Evolutionary conservation across 2,797 vertebrate genomes (phyloP).

Genomic region (Poecilia velifera): DNA sequence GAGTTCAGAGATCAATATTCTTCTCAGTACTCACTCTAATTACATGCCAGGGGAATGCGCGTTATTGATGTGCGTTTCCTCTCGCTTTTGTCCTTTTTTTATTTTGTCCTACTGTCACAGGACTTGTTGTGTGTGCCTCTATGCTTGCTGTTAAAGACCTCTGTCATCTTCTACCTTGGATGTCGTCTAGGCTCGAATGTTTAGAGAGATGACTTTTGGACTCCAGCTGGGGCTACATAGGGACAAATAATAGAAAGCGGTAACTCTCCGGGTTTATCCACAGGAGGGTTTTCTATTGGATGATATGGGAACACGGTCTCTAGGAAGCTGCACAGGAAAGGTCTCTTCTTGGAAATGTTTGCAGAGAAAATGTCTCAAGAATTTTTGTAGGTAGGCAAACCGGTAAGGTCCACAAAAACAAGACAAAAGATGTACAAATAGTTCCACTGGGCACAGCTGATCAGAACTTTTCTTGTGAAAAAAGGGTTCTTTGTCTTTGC

Average conservation of each 20-base stretch:
- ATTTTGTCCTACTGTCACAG: not conserved
- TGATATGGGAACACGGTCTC: not conserved
- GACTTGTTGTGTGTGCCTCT: not conserved
- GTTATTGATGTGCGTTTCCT: not conserved
- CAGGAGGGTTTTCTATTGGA: not conserved
- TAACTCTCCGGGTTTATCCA: not conserved
- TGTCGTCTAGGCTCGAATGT: not conserved
- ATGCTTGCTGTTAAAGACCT: not conserved
- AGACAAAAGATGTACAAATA: not conserved
- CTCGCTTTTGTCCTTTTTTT: not conserved
- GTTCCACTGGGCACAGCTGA: not conserved
- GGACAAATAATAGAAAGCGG: not conserved
- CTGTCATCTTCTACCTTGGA: not conserved
- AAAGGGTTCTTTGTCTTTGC: not conserved
- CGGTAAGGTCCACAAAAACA: not conserved
- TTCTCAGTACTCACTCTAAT: slow-evolving; percentile 16
- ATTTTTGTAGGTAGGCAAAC: not conserved
- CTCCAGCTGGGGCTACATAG: not conserved
- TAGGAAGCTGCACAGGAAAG: not conserved
- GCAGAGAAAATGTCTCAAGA: not conserved
- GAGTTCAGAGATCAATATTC: slow-evolving; percentile 42
- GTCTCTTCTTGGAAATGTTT: not conserved
- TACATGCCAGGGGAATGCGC: not conserved
- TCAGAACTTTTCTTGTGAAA: not conserved
- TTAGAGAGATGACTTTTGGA: not conserved